A percentile compares a stretch with the other conserved stretches of the same genome.
These are phyloP conservation scores for Aurelia aurita complex sp. Pacific DNA, from an alignment of 30 jellyfish, hydroid and myxozoan genomes.

Conservation along the genomic window DNA sequence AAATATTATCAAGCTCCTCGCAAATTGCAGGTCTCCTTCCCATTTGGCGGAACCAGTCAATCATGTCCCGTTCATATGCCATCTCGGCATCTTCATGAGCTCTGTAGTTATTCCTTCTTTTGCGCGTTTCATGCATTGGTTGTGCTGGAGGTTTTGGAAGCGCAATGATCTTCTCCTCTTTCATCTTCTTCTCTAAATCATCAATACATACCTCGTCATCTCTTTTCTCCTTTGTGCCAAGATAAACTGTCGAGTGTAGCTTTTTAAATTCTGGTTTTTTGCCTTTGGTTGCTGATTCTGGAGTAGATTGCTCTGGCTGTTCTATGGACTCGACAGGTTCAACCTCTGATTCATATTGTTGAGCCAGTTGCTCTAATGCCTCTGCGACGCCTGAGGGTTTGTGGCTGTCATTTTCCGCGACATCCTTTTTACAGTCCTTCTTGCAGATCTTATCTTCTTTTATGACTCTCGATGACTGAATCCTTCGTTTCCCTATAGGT, in stretches of 20 bases:
- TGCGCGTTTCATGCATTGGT: not conserved
- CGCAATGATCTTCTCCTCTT: not conserved
- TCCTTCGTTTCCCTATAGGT: constrained; percentile 29
- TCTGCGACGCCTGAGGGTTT: constrained; percentile 15
- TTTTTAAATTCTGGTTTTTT: not conserved
- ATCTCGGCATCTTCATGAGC: constrained; percentile 18
- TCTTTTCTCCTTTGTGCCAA: not conserved
- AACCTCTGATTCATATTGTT: not conserved
- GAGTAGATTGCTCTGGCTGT: not conserved
- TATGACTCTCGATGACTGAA: not conserved
- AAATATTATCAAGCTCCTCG: constrained; percentile 65
- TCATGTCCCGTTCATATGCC: constrained; percentile 30
- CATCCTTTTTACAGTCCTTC: not conserved
- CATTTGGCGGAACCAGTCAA: constrained; percentile 29
- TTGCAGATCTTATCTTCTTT: not conserved
- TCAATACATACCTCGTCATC: not conserved
- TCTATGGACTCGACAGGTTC: not conserved
- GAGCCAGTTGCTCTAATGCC: constrained; percentile 26
- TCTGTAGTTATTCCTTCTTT: constrained; percentile 8
- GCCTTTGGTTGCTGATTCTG: not conserved
- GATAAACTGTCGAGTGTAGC: not conserved
- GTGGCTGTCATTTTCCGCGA: not conserved
- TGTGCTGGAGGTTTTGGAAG: constrained; percentile 29
- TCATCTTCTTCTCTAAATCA: not conserved
- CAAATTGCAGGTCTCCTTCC: constrained; percentile 85